Evolutionary conservation across 2,113 vertebrate species (phyloP), one percentile per base, ranked within the genome.

Genomic region (Oncorhynchus clarkii): DNA sequence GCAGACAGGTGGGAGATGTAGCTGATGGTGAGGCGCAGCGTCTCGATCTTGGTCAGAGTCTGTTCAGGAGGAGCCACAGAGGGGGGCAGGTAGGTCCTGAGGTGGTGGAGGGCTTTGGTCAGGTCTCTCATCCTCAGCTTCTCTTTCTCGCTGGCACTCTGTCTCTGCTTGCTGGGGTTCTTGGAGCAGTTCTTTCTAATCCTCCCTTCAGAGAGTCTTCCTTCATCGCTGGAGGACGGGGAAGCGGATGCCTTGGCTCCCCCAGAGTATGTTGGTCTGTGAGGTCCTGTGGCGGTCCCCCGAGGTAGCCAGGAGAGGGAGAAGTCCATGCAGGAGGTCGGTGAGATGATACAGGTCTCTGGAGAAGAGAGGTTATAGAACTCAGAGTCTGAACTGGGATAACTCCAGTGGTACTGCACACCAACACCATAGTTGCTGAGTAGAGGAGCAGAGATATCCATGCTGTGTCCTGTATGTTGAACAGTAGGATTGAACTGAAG

Each of bases 111-210:
- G 7, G 89, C 89, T 71, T 87, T 90, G 75, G 90, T 88, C 71
- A 91, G 85, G 67, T 84, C 83, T 69, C 90, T 87, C 90, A 91
- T 91, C 68, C 90, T 74, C 71, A 90, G 81, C 77, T 91, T 91
- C 76, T 91, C 90, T 51, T 89, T 85, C 79, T 91, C 90, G 16
- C 89, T 90, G 71, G 90, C 90, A 3, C 77, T 89, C 74, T 85
- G 76, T 27, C 90, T 79, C 76, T 91, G 89, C 62, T 77, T 83
- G 31, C 85, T 88, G 24, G 73, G 59, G n/a, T 62, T 62, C 59
- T 62, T 62, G 20, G 59, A 62, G 20, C 59, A 9, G 59, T 16
- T 62, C 59, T 62, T 62, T 16, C 59, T 62, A 22, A 16, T n/a
- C 59, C 59, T 62, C n/a, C 7, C 59, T 62, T n/a, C 8, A 24